These are phyloP conservation scores for Oreortyx pictus DNA, from an alignment of 2,797 vertebrate species.

Conservation along the genomic window DNA sequence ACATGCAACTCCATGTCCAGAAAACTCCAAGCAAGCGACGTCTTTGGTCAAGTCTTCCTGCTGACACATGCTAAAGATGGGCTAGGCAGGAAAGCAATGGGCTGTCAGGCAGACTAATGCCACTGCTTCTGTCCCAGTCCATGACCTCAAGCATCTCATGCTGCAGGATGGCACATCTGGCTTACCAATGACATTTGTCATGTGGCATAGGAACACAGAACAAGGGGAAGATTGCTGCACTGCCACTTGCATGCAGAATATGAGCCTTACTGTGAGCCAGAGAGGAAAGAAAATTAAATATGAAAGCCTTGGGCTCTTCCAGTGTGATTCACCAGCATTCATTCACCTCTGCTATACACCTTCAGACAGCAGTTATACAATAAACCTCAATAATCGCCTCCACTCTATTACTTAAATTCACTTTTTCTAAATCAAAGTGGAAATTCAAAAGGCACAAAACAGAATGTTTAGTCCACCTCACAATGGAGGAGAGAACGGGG, in stretches of 20 bases:
- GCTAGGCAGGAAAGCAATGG: not conserved
- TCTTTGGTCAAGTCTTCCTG: not conserved
- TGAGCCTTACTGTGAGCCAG: not conserved
- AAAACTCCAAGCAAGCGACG: not conserved
- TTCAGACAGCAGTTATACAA: not conserved
- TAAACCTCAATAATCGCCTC: not conserved
- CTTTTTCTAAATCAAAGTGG: not conserved
- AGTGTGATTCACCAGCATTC: not conserved
- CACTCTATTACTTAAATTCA: not conserved
- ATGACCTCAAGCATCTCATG: slow-evolving; percentile 8
- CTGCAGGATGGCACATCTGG: slow-evolving; percentile 5
- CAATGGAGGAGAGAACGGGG: not conserved
- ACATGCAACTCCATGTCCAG: not conserved
- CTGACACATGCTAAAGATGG: not conserved
- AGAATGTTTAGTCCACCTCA: not conserved
- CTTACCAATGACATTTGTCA: accelerated
- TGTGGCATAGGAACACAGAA: not conserved
- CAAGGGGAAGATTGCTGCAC: not conserved
- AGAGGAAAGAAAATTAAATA: not conserved
- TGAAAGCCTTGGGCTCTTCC: not conserved
- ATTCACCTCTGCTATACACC: not conserved
- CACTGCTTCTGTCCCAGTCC: not conserved
- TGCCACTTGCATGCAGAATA: not conserved
- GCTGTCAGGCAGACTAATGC: not conserved
- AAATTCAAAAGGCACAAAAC: not conserved